Conservation (phyloP, 1,140 invertebrate genomes). For the Ditylenchus dipsaci region DNA sequence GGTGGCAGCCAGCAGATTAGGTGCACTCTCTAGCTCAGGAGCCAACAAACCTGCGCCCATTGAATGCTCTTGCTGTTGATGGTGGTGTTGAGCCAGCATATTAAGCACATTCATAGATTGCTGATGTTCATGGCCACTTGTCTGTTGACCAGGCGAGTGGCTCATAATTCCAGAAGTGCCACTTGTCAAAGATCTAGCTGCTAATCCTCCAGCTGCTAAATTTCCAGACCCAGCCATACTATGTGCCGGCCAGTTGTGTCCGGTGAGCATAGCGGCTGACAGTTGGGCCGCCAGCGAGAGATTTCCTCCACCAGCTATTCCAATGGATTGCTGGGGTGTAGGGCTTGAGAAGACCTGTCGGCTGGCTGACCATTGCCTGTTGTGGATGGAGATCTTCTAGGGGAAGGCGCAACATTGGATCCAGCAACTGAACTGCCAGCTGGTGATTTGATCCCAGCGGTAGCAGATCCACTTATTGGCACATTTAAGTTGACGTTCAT, state of each 20-base stretch:
- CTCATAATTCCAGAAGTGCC: slow-evolving; percentile 4
- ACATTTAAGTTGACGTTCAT: slow-evolving; percentile 6
- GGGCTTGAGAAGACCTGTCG: not conserved
- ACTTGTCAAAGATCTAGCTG: not conserved
- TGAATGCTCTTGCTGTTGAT: slow-evolving; percentile 1
- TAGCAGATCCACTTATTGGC: not conserved
- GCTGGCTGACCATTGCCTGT: slow-evolving; percentile 8
- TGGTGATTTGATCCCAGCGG: not conserved
- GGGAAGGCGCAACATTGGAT: slow-evolving; percentile 3
- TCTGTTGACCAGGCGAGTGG: not conserved
- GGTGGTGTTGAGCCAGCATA: not conserved
- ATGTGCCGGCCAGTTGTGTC: not conserved
- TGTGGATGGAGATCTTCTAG: slow-evolving; percentile 10
- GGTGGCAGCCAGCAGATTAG: slow-evolving; percentile 38
- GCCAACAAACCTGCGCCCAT: not conserved
- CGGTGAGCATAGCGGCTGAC: slow-evolving; percentile 28
- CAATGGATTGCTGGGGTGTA: not conserved
- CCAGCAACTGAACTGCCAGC: not conserved
- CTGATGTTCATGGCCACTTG: not conserved
- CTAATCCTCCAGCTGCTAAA: not conserved
- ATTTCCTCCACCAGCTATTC: not conserved
- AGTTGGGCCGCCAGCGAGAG: slow-evolving; percentile 30
- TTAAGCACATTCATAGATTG: not conserved
- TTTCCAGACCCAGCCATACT: too few species aligned
- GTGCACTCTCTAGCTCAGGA: slow-evolving; percentile 19